A percentile compares a stretch with the other conserved stretches of the same genome.
Evolutionary conservation across 1,140 invertebrate genomes (phyloP).

Genomic region (Leptinotarsa lineolata): DNA sequence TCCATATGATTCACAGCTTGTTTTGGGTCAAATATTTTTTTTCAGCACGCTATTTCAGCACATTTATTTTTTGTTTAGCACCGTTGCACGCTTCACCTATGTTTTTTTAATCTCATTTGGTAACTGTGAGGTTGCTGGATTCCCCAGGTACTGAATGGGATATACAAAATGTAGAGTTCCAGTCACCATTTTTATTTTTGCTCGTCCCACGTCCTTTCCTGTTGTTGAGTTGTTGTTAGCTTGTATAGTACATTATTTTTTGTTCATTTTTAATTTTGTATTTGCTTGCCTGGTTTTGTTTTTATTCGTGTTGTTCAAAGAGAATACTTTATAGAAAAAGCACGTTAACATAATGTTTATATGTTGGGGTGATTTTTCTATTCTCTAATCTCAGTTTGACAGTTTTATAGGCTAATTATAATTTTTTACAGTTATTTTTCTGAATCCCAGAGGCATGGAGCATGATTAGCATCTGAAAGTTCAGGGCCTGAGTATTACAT

Average conservation of each 20-base stretch:
- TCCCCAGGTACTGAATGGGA: conserved; percentile 75
- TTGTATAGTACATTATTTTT: conserved; percentile 29
- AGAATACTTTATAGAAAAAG: conserved; percentile 5
- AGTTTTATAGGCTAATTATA: conserved; percentile 4
- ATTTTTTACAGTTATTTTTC: conserved; percentile 48
- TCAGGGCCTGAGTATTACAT: conserved; percentile 93
- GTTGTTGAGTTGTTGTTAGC: conserved; percentile 44
- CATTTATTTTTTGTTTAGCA: conserved; percentile 19
- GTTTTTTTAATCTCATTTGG: conserved; percentile 84
- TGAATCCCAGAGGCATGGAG: conserved; percentile 43
- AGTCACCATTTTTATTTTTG: conserved; percentile 50
- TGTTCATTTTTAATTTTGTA: conserved; percentile 1
- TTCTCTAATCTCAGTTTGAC: not conserved
- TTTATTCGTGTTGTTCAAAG: not conserved
- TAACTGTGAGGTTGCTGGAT: conserved; percentile 79
- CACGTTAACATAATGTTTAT: no score
- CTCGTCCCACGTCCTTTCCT: conserved; percentile 37
- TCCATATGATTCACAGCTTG: not conserved
- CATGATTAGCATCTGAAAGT: conserved; percentile 49
- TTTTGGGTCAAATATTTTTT: not conserved
- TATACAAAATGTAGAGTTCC: conserved; percentile 58
- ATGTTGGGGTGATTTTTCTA: not conserved
- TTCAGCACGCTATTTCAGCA: conserved; percentile 15
- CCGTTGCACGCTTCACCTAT: conserved; percentile 51
- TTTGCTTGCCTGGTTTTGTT: not conserved